A percentile compares a stretch with the other conserved stretches of the same genome.
Conservation (phyloP, 2,113 vertebrate genomes). For the Plotosus lineatus region DNA sequence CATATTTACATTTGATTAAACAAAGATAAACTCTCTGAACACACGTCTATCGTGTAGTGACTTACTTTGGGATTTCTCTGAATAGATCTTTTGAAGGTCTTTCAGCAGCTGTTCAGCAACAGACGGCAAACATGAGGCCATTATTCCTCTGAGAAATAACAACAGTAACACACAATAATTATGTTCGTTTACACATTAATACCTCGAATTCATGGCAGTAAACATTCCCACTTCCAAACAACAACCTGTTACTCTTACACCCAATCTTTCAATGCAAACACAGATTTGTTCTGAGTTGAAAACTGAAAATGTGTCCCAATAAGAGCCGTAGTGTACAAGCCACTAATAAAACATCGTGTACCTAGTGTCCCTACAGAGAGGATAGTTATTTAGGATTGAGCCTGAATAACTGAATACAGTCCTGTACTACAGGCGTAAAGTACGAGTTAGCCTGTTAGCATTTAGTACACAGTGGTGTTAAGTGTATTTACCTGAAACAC, state of each 20-base stretch:
- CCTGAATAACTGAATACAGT: not conserved
- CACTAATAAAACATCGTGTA: too few relatives aligned
- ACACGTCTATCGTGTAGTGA: not conserved
- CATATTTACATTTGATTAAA: not conserved
- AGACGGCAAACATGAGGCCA: conserved; percentile 58
- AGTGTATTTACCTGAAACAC: not conserved
- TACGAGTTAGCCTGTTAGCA: not conserved
- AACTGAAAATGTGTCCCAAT: not conserved
- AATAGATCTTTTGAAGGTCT: conserved; percentile 65
- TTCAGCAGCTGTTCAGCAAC: conserved; percentile 69
- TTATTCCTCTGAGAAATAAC: conserved; percentile 37
- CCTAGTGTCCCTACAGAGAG: not conserved
- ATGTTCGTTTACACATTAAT: too few relatives aligned
- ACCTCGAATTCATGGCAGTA: not conserved
- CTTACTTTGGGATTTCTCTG: conserved; percentile 69
- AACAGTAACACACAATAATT: not conserved
- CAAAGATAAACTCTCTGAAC: not conserved
- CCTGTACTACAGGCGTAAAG: not conserved
- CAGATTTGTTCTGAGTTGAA: not conserved
- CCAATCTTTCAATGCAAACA: too few relatives aligned
- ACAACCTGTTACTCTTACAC: not conserved
- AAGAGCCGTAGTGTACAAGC: not conserved
- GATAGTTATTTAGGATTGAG: not conserved
- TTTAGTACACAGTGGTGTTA: not conserved
- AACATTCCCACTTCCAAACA: not conserved